Percentiles rank a stretch among this genome's conserved stretches.
These are phyloP conservation scores for Zaprionus camerounensis DNA, from an alignment of 1,140 invertebrate species.

Conservation along the genomic window DNA sequence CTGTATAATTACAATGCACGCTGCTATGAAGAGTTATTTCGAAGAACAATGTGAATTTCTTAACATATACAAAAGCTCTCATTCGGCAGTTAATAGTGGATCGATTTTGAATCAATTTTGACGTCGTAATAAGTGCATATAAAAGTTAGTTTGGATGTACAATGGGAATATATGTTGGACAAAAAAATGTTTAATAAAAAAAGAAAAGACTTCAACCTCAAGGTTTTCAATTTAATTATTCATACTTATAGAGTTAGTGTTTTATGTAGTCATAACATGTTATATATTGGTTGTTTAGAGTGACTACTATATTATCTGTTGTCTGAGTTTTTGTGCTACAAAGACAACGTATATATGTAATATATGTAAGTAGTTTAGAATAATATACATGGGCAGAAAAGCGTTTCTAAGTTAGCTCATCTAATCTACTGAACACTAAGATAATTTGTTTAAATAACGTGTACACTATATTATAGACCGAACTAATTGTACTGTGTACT, in stretches of 20 bases:
- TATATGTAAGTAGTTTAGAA: slow-evolving; percentile 14
- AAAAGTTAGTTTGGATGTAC: no score
- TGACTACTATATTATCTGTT: slow-evolving; percentile 29
- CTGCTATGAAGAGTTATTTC: no score
- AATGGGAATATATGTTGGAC: no score
- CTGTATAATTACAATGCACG: no score
- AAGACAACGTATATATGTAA: background rate
- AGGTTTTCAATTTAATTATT: background rate
- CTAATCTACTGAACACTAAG: slow-evolving; percentile 65
- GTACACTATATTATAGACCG: slow-evolving; percentile 9
- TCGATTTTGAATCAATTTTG: no score
- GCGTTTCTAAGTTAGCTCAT: slow-evolving; percentile 57
- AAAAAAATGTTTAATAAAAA: background rate
- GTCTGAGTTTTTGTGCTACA: slow-evolving; percentile 10
- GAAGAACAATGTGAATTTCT: no score
- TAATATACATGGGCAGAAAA: slow-evolving; percentile 48
- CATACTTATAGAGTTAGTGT: background rate
- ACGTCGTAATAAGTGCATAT: no score
- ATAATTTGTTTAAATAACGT: slow-evolving; percentile 13
- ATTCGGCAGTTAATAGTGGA: no score
- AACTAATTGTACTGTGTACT: slow-evolving; percentile 20
- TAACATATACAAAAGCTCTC: no score
- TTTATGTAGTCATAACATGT: background rate
- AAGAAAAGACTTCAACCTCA: background rate
- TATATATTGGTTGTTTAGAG: slow-evolving; percentile 40